These are phyloP conservation scores for Ammospiza caudacuta DNA, from an alignment of 2,113 vertebrate genomes.

Conservation along the genomic window DNA sequence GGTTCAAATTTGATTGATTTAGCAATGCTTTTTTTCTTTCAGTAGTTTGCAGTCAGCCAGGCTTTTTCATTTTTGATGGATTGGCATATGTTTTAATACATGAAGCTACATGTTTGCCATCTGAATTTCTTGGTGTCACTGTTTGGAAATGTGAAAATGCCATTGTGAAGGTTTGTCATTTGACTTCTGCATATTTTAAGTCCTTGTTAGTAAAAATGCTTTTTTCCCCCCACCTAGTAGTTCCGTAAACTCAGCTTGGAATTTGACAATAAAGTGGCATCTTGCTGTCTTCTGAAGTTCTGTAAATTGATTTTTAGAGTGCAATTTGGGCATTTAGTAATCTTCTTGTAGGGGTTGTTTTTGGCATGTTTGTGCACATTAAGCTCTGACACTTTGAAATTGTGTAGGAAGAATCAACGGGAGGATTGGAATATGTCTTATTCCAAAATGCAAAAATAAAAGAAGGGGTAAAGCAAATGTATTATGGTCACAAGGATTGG, in stretches of 20 bases:
- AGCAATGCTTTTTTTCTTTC: not conserved
- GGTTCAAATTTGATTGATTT: not conserved
- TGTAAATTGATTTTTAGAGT: not conserved
- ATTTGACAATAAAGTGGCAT: not conserved
- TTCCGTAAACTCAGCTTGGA: not conserved
- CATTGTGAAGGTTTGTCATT: not conserved
- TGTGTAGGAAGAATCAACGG: not conserved
- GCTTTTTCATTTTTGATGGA: not conserved
- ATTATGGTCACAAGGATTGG: not conserved
- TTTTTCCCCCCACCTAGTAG: accelerated
- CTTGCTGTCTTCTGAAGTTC: not conserved
- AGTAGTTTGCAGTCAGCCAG: not conserved
- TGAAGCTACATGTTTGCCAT: not conserved
- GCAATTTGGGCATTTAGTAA: not conserved
- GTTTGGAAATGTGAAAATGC: not conserved
- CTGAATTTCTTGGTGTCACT: not conserved
- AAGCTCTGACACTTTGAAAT: not conserved
- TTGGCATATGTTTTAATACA: constrained; percentile 9
- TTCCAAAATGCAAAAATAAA: not conserved
- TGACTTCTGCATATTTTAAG: not conserved
- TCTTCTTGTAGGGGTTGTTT: not conserved
- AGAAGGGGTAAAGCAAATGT: not conserved
- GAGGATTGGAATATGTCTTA: not conserved
- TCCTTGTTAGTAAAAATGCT: not conserved
- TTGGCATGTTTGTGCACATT: not conserved